Conservation (phyloP, 2,888 invertebrate species). For the Tridacna gigas region DNA sequence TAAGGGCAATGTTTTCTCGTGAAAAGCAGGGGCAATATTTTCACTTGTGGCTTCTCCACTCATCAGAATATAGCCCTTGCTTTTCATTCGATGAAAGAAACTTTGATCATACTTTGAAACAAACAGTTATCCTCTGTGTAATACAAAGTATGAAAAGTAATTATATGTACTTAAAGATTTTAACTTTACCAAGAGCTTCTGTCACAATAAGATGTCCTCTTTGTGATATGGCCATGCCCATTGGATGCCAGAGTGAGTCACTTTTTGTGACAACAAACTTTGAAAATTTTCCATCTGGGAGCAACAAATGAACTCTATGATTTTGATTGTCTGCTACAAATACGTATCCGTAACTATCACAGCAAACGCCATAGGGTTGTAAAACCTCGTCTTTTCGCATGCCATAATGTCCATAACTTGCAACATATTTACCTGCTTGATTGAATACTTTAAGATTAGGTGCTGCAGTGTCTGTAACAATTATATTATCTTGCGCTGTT, state of each 20-base stretch:
- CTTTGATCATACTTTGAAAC: too few species aligned
- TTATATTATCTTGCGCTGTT: constrained; percentile 75
- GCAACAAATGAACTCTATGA: constrained; percentile 77
- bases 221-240: constrained; percentile 75
- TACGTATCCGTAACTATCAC: constrained; percentile 78
- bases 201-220: constrained; percentile 78
- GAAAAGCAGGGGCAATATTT: too few species aligned
- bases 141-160: too few species aligned
- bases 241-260: constrained; percentile 80
- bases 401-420: constrained; percentile 77
- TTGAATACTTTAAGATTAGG: constrained; percentile 81
- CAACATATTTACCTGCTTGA: constrained; percentile 68
- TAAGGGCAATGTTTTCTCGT: too few species aligned
- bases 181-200: constrained; percentile 82
- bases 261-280: constrained; percentile 72
- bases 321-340: constrained; percentile 81
- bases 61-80: too few species aligned
- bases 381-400: constrained; percentile 73
- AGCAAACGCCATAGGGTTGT: constrained; percentile 81
- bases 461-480: constrained; percentile 81
- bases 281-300: constrained; percentile 78
- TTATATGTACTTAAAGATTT: constrained; percentile 77
- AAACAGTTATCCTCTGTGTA: too few species aligned
- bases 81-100: too few species aligned
- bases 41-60: too few species aligned